Evolutionary conservation across 2,113 vertebrate species (phyloP).

Genomic region (Tragulus kanchil): DNA sequence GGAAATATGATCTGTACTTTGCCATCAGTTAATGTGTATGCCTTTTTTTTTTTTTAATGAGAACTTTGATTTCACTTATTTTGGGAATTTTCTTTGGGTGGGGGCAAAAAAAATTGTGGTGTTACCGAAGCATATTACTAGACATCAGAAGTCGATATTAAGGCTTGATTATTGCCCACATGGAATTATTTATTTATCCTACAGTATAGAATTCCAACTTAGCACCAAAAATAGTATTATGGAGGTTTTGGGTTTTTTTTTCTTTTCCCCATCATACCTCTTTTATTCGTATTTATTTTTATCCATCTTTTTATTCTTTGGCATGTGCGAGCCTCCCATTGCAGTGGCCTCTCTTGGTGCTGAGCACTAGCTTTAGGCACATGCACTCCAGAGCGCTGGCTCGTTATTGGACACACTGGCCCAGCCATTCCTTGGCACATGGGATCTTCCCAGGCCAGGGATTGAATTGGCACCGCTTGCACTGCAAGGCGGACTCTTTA

Average conservation of each 20-base stretch:
- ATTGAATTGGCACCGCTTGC: no score
- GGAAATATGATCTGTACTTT: not conserved
- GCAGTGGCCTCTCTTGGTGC: no score
- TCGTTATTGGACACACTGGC: no score
- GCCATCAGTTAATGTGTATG: not conserved
- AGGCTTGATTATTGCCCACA: not conserved
- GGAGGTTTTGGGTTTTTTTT: not conserved
- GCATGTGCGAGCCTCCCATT: no score
- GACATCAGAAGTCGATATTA: not conserved
- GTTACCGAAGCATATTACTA: not conserved
- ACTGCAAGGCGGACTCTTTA: no score
- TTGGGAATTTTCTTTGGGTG: not conserved
- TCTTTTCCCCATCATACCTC: no score
- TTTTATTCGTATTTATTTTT: no score
- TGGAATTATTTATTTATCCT: not conserved
- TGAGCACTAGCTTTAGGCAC: no score
- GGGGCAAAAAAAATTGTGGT: not conserved
- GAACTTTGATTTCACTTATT: conserved; percentile 13
- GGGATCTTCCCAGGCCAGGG: no score
- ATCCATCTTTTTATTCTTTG: no score
- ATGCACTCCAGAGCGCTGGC: no score
- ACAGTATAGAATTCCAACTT: not conserved
- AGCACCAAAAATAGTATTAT: not conserved
- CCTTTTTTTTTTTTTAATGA: not conserved
- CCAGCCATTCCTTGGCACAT: no score